Conservation (phyloP, 2,797 vertebrate species). For the Megalops cyprinoides region DNA sequence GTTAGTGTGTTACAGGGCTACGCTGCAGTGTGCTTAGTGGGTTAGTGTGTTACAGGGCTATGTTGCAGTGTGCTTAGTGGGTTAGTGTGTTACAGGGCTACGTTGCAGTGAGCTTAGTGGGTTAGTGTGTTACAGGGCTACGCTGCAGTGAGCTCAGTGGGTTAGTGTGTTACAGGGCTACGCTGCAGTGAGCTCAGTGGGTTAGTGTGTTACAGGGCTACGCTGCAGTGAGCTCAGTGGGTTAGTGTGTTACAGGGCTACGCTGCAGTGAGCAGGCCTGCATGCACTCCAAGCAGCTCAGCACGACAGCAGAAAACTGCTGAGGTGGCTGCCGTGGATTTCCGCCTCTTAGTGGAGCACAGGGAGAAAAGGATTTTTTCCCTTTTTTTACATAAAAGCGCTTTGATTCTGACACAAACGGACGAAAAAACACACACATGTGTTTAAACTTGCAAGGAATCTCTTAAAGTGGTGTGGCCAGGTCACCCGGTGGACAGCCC, state of each 20-base stretch:
- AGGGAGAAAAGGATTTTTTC: background rate
- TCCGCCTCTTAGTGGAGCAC: background rate
- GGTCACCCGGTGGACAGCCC: conserved; percentile 44
- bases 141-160: background rate
- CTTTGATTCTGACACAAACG: conserved; percentile 37
- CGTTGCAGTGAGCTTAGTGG: background rate
- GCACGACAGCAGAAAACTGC: conserved; percentile 18
- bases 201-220: background rate
- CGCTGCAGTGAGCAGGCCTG: background rate
- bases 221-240: background rate
- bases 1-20: background rate
- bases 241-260: background rate
- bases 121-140: background rate
- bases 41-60: background rate
- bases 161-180: conserved; percentile 37
- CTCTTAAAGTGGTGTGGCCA: conserved; percentile 44
- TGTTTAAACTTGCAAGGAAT: conserved; percentile 21
- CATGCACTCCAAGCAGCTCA: background rate
- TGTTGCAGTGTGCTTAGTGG: background rate
- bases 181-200: conserved; percentile 29
- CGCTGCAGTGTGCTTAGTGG: conserved; percentile 13
- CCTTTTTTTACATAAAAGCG: conserved; percentile 10
- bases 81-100: background rate
- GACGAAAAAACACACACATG: conserved; percentile 9
- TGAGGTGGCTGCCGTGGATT: conserved; percentile 19